A percentile compares a stretch with the other conserved stretches of the same genome.
Evolutionary conservation across 2,113 vertebrate species (phyloP).

Genomic region (Sinosuthora webbiana): DNA sequence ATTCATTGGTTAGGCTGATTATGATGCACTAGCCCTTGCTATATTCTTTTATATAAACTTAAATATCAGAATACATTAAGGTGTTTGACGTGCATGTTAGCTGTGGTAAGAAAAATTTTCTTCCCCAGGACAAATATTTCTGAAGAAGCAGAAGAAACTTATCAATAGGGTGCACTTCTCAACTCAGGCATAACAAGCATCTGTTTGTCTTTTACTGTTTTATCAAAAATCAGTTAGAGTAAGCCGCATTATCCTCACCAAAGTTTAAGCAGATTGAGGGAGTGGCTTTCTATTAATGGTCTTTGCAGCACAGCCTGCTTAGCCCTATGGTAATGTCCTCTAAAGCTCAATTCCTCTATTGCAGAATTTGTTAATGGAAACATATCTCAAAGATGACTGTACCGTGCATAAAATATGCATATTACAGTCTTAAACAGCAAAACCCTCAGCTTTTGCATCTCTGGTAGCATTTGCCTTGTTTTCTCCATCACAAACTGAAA

Average conservation of each 20-base stretch:
- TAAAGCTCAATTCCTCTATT: background rate
- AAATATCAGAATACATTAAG: background rate
- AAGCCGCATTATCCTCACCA: slow-evolving; percentile 32
- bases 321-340: background rate
- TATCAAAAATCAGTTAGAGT: slow-evolving; percentile 40
- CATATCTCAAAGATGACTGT: background rate
- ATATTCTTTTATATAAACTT: background rate
- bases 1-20: slow-evolving; percentile 12
- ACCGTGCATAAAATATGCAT: background rate
- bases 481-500: background rate
- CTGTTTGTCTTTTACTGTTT: slow-evolving; percentile 8
- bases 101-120: background rate
- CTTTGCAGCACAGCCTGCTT: background rate
- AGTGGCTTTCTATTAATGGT: slow-evolving; percentile 27
- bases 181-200: background rate
- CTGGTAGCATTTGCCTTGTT: background rate
- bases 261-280: slow-evolving; percentile 48
- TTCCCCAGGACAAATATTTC: background rate
- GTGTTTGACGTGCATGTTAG: background rate
- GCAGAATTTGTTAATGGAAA: background rate
- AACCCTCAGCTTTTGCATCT: background rate
- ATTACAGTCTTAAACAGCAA: background rate
- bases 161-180: background rate
- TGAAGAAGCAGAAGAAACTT: background rate
- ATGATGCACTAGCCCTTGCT: background rate